Evolutionary conservation across 2,113 vertebrate genomes (phyloP), one percentile per base, ranked within the genome.

Genomic region (Crypturellus undulatus): DNA sequence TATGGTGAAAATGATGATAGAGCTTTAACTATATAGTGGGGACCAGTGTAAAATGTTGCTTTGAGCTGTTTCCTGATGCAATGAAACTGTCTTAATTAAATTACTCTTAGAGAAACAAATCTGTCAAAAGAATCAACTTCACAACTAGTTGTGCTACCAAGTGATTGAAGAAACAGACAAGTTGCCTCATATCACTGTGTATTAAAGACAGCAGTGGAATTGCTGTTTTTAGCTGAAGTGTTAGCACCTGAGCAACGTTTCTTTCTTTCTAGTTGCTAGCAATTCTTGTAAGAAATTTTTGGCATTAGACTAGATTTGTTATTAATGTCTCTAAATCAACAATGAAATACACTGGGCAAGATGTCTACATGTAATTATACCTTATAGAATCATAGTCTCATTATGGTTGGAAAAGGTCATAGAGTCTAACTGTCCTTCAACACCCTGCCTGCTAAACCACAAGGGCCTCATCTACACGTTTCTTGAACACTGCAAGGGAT

Each of bases 31-130:
- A 12, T 72, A 32, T 22, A 32, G 38, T 52, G 38, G 82, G 36
- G 75, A 17, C 8, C 12, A 24, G 12, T 30, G n/a, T 63, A 77
- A 89, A 78, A 88, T 5, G 0, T 73, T 70, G 84, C 72, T 15
- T 80, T 92, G 54, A 69, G 28, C 51, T 78, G 11, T 68, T 89
- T 94, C 52, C 59, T 95, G 81, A 60, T 16, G n/a, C 3, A 10
- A 47, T 28, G 43, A 65, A 71, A 45, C 40, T 56, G 43, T 38
- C 43, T 19, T 87, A 91, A 92, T 84, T 60, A 78, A 86, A 54
- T 15, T 7, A 30, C 38, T 87, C 14, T 16, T 93, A 65, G 73
- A 81, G 11, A 59, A 96, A 71, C 47, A 84, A 70, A 68, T 90
- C 24, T 42, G 70, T 83, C 32, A 65, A 36, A 80, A 63, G 4